These are phyloP conservation scores for Alitta virens DNA, from an alignment of 2,888 invertebrate genomes.

Conservation along the genomic window DNA sequence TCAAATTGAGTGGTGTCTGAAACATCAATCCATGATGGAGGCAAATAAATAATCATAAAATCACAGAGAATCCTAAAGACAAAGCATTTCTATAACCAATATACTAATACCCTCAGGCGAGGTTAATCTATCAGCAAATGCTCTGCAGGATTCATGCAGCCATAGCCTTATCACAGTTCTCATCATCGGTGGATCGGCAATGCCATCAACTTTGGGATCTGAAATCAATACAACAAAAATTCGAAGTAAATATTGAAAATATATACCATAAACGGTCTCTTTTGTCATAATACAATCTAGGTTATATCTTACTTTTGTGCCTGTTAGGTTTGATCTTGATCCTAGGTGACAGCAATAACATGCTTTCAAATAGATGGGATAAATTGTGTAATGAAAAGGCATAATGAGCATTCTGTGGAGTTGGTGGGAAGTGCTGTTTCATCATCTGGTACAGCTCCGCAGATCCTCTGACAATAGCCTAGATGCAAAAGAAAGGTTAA, in stretches of 20 bases:
- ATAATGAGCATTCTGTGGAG: slow-evolving; percentile 49
- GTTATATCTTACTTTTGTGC: neutral
- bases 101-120: slow-evolving; percentile 39
- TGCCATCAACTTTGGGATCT: too few relatives aligned
- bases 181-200: slow-evolving; percentile 42
- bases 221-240: too few relatives aligned
- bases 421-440: slow-evolving; percentile 44
- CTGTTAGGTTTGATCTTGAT: slow-evolving; percentile 22
- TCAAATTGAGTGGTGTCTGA: too few relatives aligned
- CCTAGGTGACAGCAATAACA: slow-evolving; percentile 49
- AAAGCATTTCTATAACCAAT: too few relatives aligned
- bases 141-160: slow-evolving; percentile 52
- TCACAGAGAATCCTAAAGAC: too few relatives aligned
- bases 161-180: slow-evolving; percentile 49
- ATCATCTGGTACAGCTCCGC: slow-evolving; percentile 46
- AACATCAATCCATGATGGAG: too few relatives aligned
- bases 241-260: too few relatives aligned
- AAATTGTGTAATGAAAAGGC: slow-evolving; percentile 51
- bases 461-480: slow-evolving; percentile 47
- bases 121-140: slow-evolving; percentile 49
- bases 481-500: neutral
- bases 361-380: slow-evolving; percentile 45
- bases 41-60: too few relatives aligned
- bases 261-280: too few relatives aligned
- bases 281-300: too few relatives aligned